Evolutionary conservation across 2,113 vertebrate genomes (phyloP).

Genomic region (Bettongia penicillata): DNA sequence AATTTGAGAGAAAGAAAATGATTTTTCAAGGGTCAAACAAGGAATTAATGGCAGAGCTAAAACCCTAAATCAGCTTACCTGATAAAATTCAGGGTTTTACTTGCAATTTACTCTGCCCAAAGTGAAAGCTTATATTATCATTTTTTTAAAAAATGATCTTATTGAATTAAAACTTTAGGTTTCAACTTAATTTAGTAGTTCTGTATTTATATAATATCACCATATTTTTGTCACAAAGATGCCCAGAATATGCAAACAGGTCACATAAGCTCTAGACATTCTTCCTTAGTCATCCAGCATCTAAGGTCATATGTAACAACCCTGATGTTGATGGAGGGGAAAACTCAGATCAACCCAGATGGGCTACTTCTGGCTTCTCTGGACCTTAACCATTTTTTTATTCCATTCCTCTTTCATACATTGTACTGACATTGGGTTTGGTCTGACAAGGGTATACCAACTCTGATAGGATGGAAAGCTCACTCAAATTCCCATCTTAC

Average conservation of each 20-base stretch:
- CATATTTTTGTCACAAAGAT: background rate
- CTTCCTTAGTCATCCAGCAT: background rate
- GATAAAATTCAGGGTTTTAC: background rate
- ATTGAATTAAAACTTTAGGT: background rate
- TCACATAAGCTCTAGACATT: background rate
- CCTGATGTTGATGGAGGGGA: background rate
- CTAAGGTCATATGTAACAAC: background rate
- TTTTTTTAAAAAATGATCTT: background rate
- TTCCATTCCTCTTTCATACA: background rate
- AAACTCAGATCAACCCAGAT: background rate
- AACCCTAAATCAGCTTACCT: background rate
- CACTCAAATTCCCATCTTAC: background rate
- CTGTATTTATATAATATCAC: background rate
- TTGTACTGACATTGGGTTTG: background rate
- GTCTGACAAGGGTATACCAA: background rate
- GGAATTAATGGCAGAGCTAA: background rate
- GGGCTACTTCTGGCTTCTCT: background rate
- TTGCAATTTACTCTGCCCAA: background rate
- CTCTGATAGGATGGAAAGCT: background rate
- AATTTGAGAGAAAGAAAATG: background rate
- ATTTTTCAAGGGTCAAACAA: background rate
- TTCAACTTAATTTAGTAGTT: background rate
- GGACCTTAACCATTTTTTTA: background rate
- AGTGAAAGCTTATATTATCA: background rate
- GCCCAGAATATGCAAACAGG: background rate